phyloP scores from a whole-genome alignment of 2,888 invertebrate genomes.

The Drosophila gaucha region DNA sequence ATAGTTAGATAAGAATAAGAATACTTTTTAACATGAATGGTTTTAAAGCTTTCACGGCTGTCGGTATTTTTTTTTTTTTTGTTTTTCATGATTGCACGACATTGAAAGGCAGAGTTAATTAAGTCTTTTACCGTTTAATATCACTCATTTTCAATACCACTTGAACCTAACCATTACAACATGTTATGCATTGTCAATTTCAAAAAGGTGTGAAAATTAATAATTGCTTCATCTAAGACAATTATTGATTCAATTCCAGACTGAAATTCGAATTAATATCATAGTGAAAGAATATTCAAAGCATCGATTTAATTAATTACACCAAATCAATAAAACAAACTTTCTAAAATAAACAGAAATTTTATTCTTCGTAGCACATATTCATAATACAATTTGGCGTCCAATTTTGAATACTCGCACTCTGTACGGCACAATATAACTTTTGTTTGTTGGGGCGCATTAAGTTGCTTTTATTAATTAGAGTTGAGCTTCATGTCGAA shows the following conservation, averaged over 20 bases:
- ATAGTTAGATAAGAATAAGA: background rate
- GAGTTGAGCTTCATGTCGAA: slow-evolving; percentile 30
- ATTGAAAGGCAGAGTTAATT: background rate
- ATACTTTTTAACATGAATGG: background rate
- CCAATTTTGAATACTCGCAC: background rate
- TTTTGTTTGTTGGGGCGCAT: no score
- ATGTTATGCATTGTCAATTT: no score
- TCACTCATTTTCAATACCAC: no score
- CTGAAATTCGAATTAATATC: no score
- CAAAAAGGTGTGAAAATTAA: no score
- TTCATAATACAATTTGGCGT: background rate
- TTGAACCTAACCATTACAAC: no score
- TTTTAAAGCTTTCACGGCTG: background rate
- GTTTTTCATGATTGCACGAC: background rate
- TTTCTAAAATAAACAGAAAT: background rate
- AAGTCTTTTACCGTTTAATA: no score
- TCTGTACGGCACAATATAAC: slow-evolving; percentile 16
- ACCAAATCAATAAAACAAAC: no score
- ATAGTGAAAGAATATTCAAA: no score
- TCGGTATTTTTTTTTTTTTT: no score
- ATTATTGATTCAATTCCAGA: no score
- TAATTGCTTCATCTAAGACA: no score
- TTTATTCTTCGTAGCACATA: background rate
- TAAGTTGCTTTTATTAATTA: slow-evolving; percentile 63
- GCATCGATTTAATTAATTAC: background rate